Evolutionary conservation across 2,113 vertebrate genomes (phyloP), one percentile per base, ranked within the genome.

Genomic region (Gila orcuttii): DNA sequence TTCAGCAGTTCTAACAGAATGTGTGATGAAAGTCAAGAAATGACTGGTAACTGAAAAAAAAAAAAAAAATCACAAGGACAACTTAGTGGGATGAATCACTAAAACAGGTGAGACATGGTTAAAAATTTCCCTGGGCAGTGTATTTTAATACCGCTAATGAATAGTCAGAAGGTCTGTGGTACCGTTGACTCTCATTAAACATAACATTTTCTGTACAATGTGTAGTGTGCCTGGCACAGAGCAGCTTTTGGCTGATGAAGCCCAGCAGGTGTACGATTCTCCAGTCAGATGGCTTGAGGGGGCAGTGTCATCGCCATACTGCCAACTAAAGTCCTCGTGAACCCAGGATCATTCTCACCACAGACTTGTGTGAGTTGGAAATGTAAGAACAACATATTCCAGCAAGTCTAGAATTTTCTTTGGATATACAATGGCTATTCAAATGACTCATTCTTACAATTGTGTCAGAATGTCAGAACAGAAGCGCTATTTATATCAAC

Each of bases 281-380:
- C 87, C 89, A 92, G 90, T 94, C 93, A 95, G 94, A 94, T 94
- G 94, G 93, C 93, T 93, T 94, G 93, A 94, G 94, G 93, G 93
- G 94, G 93, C 93, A 95, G 94, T 83, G 81, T 83, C 81, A 73
- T 9, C 7, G 2, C 50, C 68, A 59, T 57, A 57, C 68, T 83
- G 81, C 68, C 81, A 83, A 59, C 81, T 73, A 39, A 83, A 73
- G 81, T 83, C 81, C 81, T 83, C 0, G 68, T 83, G 81, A 83
- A 83, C 81, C 50, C 33, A 83, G 50, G 68, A 73, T 83, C 68
- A 59, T 83, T 83, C 68, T 71, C 81, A 73, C 68, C 50, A 83
- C 66, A 83, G 68, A 73, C 73, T 25, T 52, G 79, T 47, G 59
- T 31, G 36, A 82, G 62, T 55, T 82, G 42, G 21, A 69, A 55